These are phyloP conservation scores for Cotesia glomerata DNA, from an alignment of 1,140 invertebrate species.

Conservation along the genomic window DNA sequence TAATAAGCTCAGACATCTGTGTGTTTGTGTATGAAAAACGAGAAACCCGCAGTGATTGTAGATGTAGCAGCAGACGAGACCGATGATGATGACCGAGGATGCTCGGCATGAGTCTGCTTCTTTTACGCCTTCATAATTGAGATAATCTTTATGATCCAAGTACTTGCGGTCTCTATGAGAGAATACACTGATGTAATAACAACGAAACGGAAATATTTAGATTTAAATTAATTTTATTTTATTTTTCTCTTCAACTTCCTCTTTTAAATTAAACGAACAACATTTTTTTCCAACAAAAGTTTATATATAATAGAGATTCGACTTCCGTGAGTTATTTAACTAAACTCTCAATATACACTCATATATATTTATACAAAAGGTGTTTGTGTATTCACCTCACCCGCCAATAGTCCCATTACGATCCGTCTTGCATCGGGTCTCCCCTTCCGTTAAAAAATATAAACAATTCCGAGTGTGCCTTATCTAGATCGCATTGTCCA, in stretches of 20 bases:
- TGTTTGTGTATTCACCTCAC: no score
- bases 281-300: no score
- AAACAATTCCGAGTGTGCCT: conserved; percentile 1
- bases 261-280: no score
- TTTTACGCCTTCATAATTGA: conserved; percentile 58
- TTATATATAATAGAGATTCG: no score
- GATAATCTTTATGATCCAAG: conserved; percentile 50
- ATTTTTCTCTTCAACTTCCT: no score
- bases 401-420: conserved; percentile 1
- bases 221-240: conserved; percentile 35
- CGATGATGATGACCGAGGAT: conserved; percentile 48
- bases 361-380: background rate
- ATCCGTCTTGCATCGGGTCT: background rate
- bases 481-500: conserved; percentile 43
- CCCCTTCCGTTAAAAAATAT: background rate
- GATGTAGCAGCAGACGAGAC: conserved; percentile 9
- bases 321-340: no score
- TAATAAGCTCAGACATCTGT: background rate
- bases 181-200: conserved; percentile 14
- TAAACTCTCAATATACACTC: background rate
- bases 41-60: conserved; percentile 9
- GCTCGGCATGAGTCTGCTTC: conserved; percentile 51
- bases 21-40: background rate
- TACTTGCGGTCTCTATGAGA: background rate
- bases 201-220: conserved; percentile 34